Evolutionary conservation across 2,113 vertebrate species (phyloP), one percentile per base, ranked within the genome.

Genomic region (Tenrec ecaudatus): DNA sequence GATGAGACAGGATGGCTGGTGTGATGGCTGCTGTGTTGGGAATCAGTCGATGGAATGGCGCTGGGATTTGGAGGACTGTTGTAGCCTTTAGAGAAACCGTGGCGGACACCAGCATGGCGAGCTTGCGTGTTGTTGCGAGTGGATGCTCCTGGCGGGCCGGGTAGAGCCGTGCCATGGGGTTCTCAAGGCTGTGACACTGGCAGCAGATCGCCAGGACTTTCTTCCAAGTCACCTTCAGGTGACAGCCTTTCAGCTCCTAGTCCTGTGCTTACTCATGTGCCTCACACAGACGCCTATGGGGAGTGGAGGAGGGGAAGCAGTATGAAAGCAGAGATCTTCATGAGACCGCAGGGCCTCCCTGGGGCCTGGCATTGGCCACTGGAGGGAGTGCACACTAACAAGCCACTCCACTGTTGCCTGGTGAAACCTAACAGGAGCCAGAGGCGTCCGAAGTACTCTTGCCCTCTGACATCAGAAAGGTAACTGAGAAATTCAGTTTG

Each of bases 401-500:
- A 47, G 23, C 20, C 36, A 89, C 82, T 66, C 75, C 36, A 1
- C 69, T 43, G 57, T 68, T 79, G 92, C 25, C 92, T 94, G 92
- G 88, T 92, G 91, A 91, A 95, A 92, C 88, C 62, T 8, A 93
- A 83, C 78, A 77, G 77, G 94, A 95, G 58, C 88, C 87, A 4
- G 53, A 88, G 96, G 69, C 89, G 57, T 91, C 79, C 76, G 91
- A 97, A 92, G 81, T 78, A 66, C 47, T 36, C 89, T 92, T 93
- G 92, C 96, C 84, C 94, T 88, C 94, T 92, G 97, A 66, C 87
- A 62, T 88, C 84, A 33, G 62, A n/a, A 87, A 92, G 92, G 96
- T 95, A 95, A 92, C 96, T 93, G 91, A 94, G 95, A 95, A 86
- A 91, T 91, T 95, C 86, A 93, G 92, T 91, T 93, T 92, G 91